phyloP scores from a whole-genome alignment of 2,888 invertebrate genomes.

The Julus scandinavius region DNA sequence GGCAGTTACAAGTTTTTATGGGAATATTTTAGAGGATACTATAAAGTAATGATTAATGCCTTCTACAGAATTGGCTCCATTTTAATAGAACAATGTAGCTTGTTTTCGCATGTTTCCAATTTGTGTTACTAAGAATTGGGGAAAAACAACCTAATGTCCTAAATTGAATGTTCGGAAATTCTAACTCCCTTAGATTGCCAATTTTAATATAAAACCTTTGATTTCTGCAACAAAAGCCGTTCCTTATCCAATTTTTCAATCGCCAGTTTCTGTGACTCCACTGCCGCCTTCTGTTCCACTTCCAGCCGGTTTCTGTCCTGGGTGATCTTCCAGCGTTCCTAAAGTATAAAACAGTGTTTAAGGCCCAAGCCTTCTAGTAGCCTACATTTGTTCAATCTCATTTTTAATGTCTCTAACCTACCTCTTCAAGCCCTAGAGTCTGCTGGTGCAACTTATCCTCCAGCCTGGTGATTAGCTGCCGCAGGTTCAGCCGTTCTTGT shows the following conservation, averaged over 20 bases:
- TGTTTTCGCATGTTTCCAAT: too few relatives aligned
- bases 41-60: too few relatives aligned
- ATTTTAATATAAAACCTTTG: conserved; percentile 40
- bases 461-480: conserved; percentile 34
- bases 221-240: not conserved
- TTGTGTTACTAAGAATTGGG: too few relatives aligned
- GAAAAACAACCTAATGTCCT: too few relatives aligned
- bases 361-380: not conserved
- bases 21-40: too few relatives aligned
- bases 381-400: too few relatives aligned
- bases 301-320: conserved; percentile 43
- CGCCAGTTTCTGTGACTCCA: not conserved
- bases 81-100: too few relatives aligned
- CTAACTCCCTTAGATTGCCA: not conserved
- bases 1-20: too few relatives aligned
- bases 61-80: too few relatives aligned
- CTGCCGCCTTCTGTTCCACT: not conserved
- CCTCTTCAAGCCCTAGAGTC: conserved; percentile 42
- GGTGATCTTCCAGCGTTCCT: conserved; percentile 48
- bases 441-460: conserved; percentile 49
- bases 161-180: too few relatives aligned
- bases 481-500: conserved; percentile 14
- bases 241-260: conserved; percentile 14
- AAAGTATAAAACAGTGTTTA: not conserved
- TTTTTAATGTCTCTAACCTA: not conserved